Conservation (phyloP, 1,140 invertebrate species). For the Drosophila kikkawai region DNA sequence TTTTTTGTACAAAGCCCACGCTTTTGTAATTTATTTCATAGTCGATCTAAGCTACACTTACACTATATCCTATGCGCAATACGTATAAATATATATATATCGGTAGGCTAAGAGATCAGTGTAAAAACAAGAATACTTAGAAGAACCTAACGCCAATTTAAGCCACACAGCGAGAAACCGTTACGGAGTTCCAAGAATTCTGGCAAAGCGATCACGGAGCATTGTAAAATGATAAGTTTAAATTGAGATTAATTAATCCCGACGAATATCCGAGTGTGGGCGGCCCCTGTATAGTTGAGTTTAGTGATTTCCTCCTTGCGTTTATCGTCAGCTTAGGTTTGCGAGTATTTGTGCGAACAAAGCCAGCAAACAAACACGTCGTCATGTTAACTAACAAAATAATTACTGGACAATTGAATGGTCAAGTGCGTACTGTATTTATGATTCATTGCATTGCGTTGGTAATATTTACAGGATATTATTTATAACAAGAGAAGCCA, state of each 20-base stretch:
- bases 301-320: conserved; percentile 48
- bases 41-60: conserved; percentile 55
- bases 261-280: conserved; percentile 48
- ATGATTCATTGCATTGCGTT: conserved; percentile 72
- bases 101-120: conserved; percentile 59
- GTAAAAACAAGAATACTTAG: conserved; percentile 73
- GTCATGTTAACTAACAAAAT: conserved; percentile 80
- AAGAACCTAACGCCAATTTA: conserved; percentile 82
- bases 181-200: conserved; percentile 75
- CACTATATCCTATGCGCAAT: conserved; percentile 51
- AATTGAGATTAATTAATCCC: conserved; percentile 18
- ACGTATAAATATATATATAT: conserved; percentile 35
- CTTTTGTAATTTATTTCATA: conserved; percentile 84
- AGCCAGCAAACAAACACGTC: conserved; percentile 75
- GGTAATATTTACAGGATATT: conserved; percentile 77
- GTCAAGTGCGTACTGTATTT: conserved; percentile 67
- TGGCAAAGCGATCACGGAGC: conserved; percentile 19
- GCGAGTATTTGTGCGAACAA: conserved; percentile 67
- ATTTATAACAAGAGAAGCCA: conserved; percentile 54
- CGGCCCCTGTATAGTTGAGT: conserved; percentile 67
- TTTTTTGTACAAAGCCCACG: conserved; percentile 74
- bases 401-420: conserved; percentile 65
- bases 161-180: conserved; percentile 40
- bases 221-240: conserved; percentile 61
- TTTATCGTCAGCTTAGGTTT: conserved; percentile 57